These are phyloP conservation scores for Tethya wilhelma DNA, from an alignment of 37 sponge, comb jelly and placozoan species.

Conservation along the genomic window DNA sequence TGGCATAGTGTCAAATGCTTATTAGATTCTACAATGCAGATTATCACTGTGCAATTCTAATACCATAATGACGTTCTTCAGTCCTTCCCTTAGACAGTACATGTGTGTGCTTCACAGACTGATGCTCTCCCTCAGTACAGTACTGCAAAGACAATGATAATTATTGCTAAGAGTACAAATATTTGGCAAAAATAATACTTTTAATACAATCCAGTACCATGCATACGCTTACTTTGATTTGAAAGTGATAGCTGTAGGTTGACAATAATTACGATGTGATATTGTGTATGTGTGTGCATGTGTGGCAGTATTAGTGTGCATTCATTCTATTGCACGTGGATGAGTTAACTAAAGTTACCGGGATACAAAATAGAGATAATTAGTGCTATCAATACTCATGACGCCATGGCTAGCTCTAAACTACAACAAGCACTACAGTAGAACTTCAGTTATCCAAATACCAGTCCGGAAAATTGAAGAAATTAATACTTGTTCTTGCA, in stretches of 20 bases:
- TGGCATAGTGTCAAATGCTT: no score
- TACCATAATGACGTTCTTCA: constrained; percentile 73
- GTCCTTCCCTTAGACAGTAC: constrained; percentile 57
- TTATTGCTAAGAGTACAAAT: no score
- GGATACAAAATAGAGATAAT: background rate
- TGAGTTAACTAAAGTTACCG: background rate
- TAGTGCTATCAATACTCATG: background rate
- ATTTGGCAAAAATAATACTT: background rate
- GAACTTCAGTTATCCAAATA: no score
- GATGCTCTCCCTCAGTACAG: no score
- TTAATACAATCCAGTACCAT: background rate
- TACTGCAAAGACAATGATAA: no score
- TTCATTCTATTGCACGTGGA: no score
- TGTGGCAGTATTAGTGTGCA: no score
- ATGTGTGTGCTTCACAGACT: no score
- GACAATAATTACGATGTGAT: background rate
- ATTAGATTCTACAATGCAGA: background rate
- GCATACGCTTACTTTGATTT: constrained; percentile 66
- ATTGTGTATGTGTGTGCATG: background rate
- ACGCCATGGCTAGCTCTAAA: background rate
- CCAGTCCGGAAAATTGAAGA: no score
- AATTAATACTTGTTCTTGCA: no score
- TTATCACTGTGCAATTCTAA: background rate
- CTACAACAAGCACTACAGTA: background rate
- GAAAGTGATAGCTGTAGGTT: constrained; percentile 83